These are phyloP conservation scores for Pantherophis vulpinus DNA, from an alignment of 2,797 vertebrate species.

Conservation along the genomic window DNA sequence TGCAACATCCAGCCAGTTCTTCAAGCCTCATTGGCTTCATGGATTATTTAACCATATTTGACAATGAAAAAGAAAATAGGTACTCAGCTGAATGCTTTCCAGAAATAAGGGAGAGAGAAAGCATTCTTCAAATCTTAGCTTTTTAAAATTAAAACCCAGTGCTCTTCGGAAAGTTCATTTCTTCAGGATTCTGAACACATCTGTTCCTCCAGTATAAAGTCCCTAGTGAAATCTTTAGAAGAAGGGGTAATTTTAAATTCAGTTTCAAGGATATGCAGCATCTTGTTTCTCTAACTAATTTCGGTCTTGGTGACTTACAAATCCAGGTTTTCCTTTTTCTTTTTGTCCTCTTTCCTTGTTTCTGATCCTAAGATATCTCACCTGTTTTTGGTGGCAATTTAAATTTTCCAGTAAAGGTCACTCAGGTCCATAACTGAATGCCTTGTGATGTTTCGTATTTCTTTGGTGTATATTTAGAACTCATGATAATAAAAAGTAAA, in stretches of 20 bases:
- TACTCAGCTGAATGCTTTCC: neutral
- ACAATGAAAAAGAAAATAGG: neutral
- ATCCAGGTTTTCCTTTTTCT: neutral
- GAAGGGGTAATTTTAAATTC: neutral
- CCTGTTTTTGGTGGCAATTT: neutral
- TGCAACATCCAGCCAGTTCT: neutral
- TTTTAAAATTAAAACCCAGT: neutral
- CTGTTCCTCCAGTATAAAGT: neutral
- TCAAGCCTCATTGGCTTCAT: neutral
- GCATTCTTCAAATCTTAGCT: neutral
- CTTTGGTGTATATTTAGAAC: neutral
- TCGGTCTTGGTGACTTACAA: neutral
- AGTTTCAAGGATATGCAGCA: neutral
- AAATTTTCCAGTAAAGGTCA: neutral
- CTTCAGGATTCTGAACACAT: neutral
- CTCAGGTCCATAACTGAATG: neutral
- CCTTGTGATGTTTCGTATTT: neutral
- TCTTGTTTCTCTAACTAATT: neutral
- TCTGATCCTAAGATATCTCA: neutral
- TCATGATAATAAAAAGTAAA: neutral
- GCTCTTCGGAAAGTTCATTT: neutral
- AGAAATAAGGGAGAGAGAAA: neutral
- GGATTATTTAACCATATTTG: neutral
- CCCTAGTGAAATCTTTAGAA: neutral
- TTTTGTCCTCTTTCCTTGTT: neutral